phyloP scores from a whole-genome alignment of 2,888 invertebrate genomes.

The Galerucella nymphaeae region DNA sequence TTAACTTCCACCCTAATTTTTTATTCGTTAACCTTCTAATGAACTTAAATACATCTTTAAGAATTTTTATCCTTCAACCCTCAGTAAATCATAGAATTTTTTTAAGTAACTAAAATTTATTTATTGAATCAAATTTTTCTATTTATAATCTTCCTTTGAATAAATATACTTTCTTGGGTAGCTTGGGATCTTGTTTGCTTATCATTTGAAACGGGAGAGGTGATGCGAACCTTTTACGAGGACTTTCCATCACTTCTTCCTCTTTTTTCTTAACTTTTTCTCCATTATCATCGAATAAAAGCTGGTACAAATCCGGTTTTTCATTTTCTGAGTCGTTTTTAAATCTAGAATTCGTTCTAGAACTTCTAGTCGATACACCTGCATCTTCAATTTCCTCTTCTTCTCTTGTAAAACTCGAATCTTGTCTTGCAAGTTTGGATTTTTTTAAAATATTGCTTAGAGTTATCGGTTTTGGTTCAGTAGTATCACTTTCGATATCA shows the following conservation, averaged over 20 bases:
- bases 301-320: conserved; percentile 42
- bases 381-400: background rate
- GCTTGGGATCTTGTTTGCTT: conserved; percentile 19
- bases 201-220: background rate
- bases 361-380: background rate
- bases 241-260: conserved; percentile 32
- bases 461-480: background rate
- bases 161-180: conserved; percentile 16
- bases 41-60: conserved; percentile 48
- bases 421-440: background rate
- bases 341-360: background rate
- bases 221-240: background rate
- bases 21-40: conserved; percentile 50
- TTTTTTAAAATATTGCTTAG: background rate
- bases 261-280: conserved; percentile 45
- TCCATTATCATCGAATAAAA: conserved; percentile 45
- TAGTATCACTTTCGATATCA: background rate
- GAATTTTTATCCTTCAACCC: conserved; percentile 4
- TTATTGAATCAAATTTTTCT: background rate
- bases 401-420: too few relatives aligned
- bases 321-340: conserved; percentile 11
- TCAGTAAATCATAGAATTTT: too few relatives aligned
- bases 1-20: conserved; percentile 53
- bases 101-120: background rate
- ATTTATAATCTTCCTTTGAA: conserved; percentile 23